Evolutionary conservation across 2,888 invertebrate genomes (phyloP).

Genomic region (Acleris sparsana): DNA sequence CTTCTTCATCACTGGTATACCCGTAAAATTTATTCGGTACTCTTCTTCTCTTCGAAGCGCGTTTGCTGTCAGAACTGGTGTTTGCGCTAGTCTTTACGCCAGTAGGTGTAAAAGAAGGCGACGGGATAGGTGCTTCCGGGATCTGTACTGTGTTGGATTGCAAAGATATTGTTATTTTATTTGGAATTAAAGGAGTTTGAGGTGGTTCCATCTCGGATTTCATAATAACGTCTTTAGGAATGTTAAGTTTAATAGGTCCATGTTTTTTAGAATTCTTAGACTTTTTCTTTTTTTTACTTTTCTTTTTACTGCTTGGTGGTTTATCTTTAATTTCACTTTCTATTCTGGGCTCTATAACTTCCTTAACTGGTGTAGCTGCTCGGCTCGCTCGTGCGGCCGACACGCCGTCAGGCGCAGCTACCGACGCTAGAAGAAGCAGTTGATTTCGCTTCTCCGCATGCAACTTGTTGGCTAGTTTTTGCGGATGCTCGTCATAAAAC

Average conservation of each 20-base stretch:
- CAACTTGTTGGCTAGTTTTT: constrained; percentile 88
- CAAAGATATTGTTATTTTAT: constrained; percentile 78
- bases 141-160: constrained; percentile 80
- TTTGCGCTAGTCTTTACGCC: constrained; percentile 49
- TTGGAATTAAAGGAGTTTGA: constrained; percentile 57
- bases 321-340: constrained; percentile 66
- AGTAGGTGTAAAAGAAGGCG: constrained; percentile 42
- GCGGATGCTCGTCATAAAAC: constrained; percentile 93
- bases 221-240: constrained; percentile 79
- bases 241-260: constrained; percentile 84
- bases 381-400: constrained; percentile 85
- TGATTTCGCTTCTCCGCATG: constrained; percentile 90
- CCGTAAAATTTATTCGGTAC: constrained; percentile 95
- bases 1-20: constrained; percentile 93
- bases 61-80: constrained; percentile 83
- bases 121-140: constrained; percentile 61
- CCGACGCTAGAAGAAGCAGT: constrained; percentile 84
- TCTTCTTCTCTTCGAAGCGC: constrained; percentile 90
- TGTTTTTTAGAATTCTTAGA: constrained; percentile 74
- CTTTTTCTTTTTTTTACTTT: constrained; percentile 86
- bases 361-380: constrained; percentile 84
- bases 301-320: constrained; percentile 79
- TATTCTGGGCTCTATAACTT: constrained; percentile 58
- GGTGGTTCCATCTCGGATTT: constrained; percentile 59
- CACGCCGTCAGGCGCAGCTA: constrained; percentile 84